Percentiles rank a stretch among this genome's conserved stretches.
Conservation (phyloP, 92 coral and sea anemone species). For the Montipora capitata region DNA sequence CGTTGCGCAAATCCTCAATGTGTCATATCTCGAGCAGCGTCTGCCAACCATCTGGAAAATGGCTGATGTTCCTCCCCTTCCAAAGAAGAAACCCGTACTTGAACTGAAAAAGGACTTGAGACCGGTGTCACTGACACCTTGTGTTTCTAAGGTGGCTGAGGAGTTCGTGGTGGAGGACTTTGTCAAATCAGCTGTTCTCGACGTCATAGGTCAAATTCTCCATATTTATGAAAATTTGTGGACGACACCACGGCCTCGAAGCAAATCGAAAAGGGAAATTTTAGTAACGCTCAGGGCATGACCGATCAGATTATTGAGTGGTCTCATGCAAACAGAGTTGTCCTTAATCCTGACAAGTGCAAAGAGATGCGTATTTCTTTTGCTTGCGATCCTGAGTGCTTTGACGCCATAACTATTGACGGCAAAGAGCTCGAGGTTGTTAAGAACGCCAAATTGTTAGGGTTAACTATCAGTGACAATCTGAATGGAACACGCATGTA, state of each 20-base stretch:
- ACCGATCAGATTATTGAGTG: too few species aligned
- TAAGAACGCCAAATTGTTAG: not conserved
- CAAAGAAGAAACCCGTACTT: constrained; percentile 47
- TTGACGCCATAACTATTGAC: constrained; percentile 26
- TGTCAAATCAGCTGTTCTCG: constrained; percentile 65
- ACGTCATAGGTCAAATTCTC: constrained; percentile 17
- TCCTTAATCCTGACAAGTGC: not conserved
- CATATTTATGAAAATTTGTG: not conserved
- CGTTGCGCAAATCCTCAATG: constrained; percentile 48
- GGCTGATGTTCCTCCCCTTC: constrained; percentile 43
- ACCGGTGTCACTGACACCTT: constrained; percentile 43
- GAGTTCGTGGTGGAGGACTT: constrained; percentile 21
- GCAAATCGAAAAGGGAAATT: not conserved
- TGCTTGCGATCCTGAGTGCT: constrained; percentile 1
- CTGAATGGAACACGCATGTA: constrained; percentile 32
- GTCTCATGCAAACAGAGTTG: too few species aligned
- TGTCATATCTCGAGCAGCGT: constrained; percentile 43
- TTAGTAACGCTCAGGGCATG: not conserved
- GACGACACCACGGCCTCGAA: not conserved
- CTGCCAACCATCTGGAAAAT: constrained; percentile 59
- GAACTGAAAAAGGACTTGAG: constrained; percentile 56
- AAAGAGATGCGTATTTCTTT: constrained; percentile 28
- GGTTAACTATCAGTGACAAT: not conserved
- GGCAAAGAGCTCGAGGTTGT: constrained; percentile 45
- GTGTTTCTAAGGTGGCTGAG: constrained; percentile 17